Evolutionary conservation across 2,113 vertebrate species (phyloP).

Genomic region (Mobula hypostoma): DNA sequence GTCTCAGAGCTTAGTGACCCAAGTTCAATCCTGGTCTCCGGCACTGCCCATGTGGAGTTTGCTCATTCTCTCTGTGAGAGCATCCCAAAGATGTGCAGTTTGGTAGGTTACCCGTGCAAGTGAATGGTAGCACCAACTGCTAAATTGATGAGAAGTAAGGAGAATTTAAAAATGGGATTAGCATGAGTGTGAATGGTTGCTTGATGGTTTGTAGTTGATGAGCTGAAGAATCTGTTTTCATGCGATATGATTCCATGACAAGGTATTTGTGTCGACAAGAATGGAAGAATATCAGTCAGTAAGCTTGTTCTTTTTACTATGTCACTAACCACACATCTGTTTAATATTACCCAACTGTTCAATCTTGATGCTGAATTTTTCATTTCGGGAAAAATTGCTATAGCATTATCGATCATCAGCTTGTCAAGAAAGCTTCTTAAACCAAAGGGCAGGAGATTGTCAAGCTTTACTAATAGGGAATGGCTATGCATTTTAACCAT

Average conservation of each 20-base stretch:
- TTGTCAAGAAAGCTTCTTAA: not conserved
- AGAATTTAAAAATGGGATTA: too few relatives aligned
- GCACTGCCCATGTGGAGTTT: too few relatives aligned
- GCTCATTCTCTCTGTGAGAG: too few relatives aligned
- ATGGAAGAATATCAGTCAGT: not conserved
- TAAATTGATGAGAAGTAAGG: too few relatives aligned
- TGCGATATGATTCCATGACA: not conserved
- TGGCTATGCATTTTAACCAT: not conserved
- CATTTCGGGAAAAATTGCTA: not conserved
- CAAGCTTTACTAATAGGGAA: not conserved
- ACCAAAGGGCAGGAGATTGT: not conserved
- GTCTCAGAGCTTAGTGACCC: too few relatives aligned
- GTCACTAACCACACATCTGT: not conserved
- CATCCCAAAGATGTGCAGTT: too few relatives aligned
- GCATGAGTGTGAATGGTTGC: too few relatives aligned
- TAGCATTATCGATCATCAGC: not conserved
- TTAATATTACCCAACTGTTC: not conserved
- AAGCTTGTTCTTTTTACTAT: not conserved
- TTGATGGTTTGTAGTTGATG: too few relatives aligned
- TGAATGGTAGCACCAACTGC: too few relatives aligned
- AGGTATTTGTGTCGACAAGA: not conserved
- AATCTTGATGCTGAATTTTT: not conserved
- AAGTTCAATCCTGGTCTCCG: too few relatives aligned
- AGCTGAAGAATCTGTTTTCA: too few relatives aligned
- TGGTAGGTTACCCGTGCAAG: too few relatives aligned